phyloP scores from a whole-genome alignment of 2,797 vertebrate genomes.

The Myripristis jacobus region DNA sequence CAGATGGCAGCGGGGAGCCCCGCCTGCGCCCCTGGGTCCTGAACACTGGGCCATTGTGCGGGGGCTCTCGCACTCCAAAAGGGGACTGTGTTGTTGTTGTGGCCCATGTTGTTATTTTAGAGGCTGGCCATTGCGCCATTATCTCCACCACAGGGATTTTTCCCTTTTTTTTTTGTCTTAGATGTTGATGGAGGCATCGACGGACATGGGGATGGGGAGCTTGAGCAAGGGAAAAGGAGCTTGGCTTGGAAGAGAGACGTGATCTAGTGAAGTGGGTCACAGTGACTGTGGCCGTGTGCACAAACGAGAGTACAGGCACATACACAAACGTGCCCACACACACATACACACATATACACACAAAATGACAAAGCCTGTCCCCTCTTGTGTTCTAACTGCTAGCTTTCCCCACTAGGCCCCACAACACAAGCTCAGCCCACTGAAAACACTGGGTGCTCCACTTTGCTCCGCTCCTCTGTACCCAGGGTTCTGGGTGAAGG shows the following conservation, averaged over 20 bases:
- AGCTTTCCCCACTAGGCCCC: slow-evolving; percentile 66
- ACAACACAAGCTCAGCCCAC: slow-evolving; percentile 58
- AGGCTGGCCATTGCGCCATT: slow-evolving; percentile 67
- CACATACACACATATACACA: slow-evolving; percentile 47
- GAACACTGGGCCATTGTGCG: slow-evolving; percentile 80
- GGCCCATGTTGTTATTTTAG: slow-evolving; percentile 78
- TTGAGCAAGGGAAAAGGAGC: slow-evolving; percentile 26
- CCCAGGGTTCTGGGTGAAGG: slow-evolving; percentile 42
- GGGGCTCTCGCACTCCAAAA: slow-evolving; percentile 70
- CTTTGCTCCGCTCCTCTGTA: slow-evolving; percentile 25
- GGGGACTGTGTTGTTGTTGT: slow-evolving; percentile 76
- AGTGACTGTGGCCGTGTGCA: slow-evolving; percentile 41
- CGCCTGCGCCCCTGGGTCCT: slow-evolving; percentile 63
- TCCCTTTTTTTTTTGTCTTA: slow-evolving; percentile 53
- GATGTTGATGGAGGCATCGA: slow-evolving; percentile 58
- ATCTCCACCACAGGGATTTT: slow-evolving; percentile 62
- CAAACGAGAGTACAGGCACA: slow-evolving; percentile 61
- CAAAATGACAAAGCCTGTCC: slow-evolving; percentile 48
- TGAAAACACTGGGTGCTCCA: slow-evolving; percentile 49
- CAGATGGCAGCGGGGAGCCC: slow-evolving; percentile 70
- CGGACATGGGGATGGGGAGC: slow-evolving; percentile 39
- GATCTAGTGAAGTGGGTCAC: slow-evolving; percentile 73
- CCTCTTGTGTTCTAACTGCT: slow-evolving; percentile 54
- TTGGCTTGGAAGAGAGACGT: slow-evolving; percentile 41
- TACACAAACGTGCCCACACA: slow-evolving; percentile 60